Conservation (phyloP, 2,797 vertebrate genomes). For the Micromesistius poutassou region DNA sequence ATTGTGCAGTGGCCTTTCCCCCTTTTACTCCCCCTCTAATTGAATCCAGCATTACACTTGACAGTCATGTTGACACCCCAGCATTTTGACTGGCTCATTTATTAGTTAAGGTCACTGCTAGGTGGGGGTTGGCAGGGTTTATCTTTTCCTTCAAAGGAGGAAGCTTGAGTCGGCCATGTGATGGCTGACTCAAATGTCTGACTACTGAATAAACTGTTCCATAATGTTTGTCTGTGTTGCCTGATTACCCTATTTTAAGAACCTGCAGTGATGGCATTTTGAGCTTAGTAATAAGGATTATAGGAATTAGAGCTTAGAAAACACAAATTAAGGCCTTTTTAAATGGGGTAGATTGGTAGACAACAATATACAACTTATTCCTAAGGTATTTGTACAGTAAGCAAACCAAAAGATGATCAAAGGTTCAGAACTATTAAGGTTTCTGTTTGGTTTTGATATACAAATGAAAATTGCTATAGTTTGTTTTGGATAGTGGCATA, state of each 20-base stretch:
- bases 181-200: constrained; percentile 26
- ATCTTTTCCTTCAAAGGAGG: constrained; percentile 5
- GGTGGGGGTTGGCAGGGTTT: background rate
- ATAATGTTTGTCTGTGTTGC: constrained; percentile 5
- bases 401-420: background rate
- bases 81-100: constrained; percentile 3
- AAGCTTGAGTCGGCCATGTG: constrained; percentile 11
- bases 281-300: background rate
- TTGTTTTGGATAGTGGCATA: background rate
- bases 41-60: constrained; percentile 17
- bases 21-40: constrained; percentile 13
- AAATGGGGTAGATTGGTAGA: background rate
- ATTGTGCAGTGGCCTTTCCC: constrained; percentile 25
- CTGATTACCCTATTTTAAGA: background rate
- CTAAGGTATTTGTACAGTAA: background rate
- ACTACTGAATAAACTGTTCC: constrained; percentile 11
- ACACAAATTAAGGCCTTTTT: background rate
- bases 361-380: background rate
- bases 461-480: background rate
- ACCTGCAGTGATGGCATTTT: background rate
- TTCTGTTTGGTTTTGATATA: background rate
- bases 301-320: background rate
- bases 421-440: background rate
- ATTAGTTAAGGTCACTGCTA: background rate
- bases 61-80: background rate